Evolutionary conservation across 2,888 invertebrate genomes (phyloP).

Genomic region (Siphonodentalium dalli): DNA sequence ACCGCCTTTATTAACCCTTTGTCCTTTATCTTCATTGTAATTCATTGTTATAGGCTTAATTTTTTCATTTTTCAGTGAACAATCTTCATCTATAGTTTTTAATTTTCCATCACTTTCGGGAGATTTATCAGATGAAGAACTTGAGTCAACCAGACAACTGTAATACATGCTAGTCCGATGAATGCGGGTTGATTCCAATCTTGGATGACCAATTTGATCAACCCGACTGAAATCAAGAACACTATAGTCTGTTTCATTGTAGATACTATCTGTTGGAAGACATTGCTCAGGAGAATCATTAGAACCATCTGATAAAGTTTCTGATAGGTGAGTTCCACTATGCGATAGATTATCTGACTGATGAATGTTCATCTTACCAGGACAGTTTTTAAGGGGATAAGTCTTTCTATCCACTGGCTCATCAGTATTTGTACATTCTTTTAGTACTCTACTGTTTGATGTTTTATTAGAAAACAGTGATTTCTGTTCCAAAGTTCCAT

Average conservation of each 20-base stretch:
- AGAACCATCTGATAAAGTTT: not conserved
- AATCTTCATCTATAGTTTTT: constrained; percentile 10
- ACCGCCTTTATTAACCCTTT: no score
- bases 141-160: constrained; percentile 20
- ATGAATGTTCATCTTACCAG: no score
- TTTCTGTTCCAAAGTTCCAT: not conserved
- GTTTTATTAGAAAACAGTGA: not conserved
- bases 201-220: constrained; percentile 37
- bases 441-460: constrained; percentile 8
- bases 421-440: constrained; percentile 16
- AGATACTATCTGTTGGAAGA: not conserved
- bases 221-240: no score
- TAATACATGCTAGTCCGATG: constrained; percentile 36
- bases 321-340: no score
- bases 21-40: no score
- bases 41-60: not conserved
- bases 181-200: constrained; percentile 48
- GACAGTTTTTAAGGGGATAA: no score
- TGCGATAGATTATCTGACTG: no score
- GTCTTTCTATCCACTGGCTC: no score
- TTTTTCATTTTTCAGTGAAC: constrained; percentile 15
- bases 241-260: no score
- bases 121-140: no score
- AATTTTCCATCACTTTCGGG: no score
- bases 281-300: not conserved